A percentile compares a stretch with the other conserved stretches of the same genome.
Conservation (phyloP, 2,888 invertebrate species). For the Sinodicranocentrus sp. region DNA sequence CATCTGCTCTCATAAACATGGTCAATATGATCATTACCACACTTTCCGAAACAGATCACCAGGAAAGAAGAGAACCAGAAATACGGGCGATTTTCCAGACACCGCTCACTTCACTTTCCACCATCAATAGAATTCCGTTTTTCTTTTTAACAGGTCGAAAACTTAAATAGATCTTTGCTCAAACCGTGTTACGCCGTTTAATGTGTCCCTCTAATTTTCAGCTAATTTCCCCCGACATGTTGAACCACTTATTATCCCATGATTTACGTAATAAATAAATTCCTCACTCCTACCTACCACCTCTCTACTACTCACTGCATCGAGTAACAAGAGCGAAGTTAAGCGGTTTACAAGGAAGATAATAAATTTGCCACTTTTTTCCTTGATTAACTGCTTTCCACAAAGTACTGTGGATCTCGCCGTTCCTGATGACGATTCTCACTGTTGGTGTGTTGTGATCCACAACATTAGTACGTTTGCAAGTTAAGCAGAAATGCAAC, state of each 20-base stretch:
- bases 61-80: no score
- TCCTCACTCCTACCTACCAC: slow-evolving; percentile 46
- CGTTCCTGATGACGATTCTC: no score
- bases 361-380: slow-evolving; percentile 54
- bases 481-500: slow-evolving; percentile 26
- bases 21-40: no score
- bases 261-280: slow-evolving; percentile 67
- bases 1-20: no score
- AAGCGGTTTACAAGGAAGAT: slow-evolving; percentile 45
- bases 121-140: no score
- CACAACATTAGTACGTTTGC: not conserved
- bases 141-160: no score
- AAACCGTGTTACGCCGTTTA: not conserved
- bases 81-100: no score
- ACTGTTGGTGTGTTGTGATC: slow-evolving; percentile 12
- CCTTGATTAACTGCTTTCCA: not conserved
- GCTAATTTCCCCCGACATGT: slow-evolving; percentile 68
- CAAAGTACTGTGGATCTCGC: no score
- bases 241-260: slow-evolving; percentile 65
- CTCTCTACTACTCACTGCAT: slow-evolving; percentile 54
- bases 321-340: slow-evolving; percentile 8
- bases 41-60: no score
- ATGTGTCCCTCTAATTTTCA: slow-evolving; percentile 52
- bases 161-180: no score
- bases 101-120: no score